These are phyloP conservation scores for Drosophila willistoni DNA, from an alignment of 1,140 invertebrate genomes.

Conservation along the genomic window DNA sequence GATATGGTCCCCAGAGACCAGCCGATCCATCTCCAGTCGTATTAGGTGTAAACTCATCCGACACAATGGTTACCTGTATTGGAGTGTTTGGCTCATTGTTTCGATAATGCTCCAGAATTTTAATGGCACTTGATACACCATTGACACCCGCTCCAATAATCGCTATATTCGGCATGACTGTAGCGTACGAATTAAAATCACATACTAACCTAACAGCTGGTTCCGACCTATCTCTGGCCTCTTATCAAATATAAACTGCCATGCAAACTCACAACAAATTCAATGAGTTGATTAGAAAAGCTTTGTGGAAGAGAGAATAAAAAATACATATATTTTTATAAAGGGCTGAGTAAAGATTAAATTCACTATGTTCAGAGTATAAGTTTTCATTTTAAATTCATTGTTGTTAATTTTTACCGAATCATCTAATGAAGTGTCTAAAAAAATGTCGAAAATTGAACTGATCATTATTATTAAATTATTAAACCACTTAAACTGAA, in stretches of 20 bases:
- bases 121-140: slow-evolving; percentile 80
- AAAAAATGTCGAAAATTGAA: no score
- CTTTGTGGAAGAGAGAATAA: not conserved
- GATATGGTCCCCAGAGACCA: slow-evolving; percentile 89
- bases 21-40: slow-evolving; percentile 92
- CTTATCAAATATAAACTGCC: slow-evolving; percentile 12
- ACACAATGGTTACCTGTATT: slow-evolving; percentile 86
- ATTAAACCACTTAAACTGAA: no score
- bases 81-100: slow-evolving; percentile 18
- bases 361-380: no score
- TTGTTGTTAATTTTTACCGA: no score
- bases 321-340: no score
- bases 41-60: slow-evolving; percentile 87
- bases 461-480: no score
- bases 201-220: slow-evolving; percentile 12
- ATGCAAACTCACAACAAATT: not conserved
- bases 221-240: not conserved
- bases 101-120: slow-evolving; percentile 71
- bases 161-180: slow-evolving; percentile 64
- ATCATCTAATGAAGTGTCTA: no score
- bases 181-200: slow-evolving; percentile 17
- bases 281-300: not conserved
- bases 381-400: no score
- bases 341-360: no score
- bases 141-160: slow-evolving; percentile 81